phyloP scores from a whole-genome alignment of 2,888 invertebrate genomes.

The Noctua pronuba region DNA sequence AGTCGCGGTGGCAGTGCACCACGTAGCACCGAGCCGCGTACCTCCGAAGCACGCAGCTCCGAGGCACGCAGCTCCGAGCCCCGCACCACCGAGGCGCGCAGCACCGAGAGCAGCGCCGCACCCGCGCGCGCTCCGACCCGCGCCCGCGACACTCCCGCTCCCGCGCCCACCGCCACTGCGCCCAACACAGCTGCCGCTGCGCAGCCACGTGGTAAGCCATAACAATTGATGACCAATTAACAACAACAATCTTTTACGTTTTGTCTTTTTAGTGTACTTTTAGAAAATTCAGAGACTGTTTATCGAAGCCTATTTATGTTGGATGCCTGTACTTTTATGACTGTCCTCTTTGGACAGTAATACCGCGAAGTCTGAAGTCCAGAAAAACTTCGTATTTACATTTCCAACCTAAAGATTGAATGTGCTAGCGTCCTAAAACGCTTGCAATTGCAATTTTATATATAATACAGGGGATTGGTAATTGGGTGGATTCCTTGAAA shows the following conservation, averaged over 20 bases:
- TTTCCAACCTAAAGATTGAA: too few relatives aligned
- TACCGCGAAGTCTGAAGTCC: neutral
- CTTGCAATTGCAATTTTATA: neutral
- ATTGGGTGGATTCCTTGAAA: too few relatives aligned
- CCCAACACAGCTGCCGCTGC: slow-evolving; percentile 72
- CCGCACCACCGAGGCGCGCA: slow-evolving; percentile 72
- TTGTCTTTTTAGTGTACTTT: neutral
- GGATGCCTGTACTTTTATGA: neutral
- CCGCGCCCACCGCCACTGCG: slow-evolving; percentile 69
- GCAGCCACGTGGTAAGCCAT: slow-evolving; percentile 55
- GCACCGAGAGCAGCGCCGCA: slow-evolving; percentile 49
- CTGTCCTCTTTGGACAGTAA: neutral
- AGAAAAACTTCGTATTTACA: neutral
- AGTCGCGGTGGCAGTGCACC: slow-evolving; percentile 88
- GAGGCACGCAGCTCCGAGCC: slow-evolving; percentile 76
- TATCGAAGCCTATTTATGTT: neutral
- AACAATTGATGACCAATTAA: neutral
- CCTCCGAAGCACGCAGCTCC: slow-evolving; percentile 72
- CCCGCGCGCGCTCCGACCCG: slow-evolving; percentile 67
- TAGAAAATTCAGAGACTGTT: neutral
- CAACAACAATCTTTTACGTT: neutral
- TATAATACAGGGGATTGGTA: neutral
- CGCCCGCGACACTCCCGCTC: slow-evolving; percentile 60
- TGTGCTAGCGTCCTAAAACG: too few relatives aligned
- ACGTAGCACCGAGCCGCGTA: slow-evolving; percentile 72